Conservation (phyloP, 2,113 vertebrate genomes). For the Odobenus rosmarus region DNA sequence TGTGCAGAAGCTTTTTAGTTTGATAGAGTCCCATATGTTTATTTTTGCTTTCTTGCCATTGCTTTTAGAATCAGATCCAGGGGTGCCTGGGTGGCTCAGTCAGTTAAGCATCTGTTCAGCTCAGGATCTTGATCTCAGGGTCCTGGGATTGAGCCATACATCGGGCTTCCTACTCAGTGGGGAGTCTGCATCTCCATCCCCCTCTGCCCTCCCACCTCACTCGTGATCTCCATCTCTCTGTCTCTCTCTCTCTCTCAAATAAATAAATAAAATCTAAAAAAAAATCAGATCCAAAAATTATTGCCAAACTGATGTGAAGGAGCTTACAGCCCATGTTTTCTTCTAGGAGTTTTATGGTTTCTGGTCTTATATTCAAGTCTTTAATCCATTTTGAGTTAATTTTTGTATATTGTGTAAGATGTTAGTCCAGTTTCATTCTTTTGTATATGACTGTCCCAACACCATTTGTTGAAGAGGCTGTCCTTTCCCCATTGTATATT, state of each 20-base stretch:
- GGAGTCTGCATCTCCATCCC: too few relatives aligned
- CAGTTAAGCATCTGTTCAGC: too few relatives aligned
- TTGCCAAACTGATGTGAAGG: not conserved
- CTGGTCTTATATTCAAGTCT: not conserved
- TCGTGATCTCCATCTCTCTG: too few relatives aligned
- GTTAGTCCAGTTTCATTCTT: not conserved
- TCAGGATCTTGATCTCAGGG: too few relatives aligned
- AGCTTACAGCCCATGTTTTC: not conserved
- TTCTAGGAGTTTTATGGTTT: not conserved
- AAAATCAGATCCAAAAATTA: not conserved
- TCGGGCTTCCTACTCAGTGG: too few relatives aligned
- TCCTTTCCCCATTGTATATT: not conserved
- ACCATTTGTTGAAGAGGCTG: not conserved
- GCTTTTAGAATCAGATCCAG: not conserved
- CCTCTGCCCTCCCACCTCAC: too few relatives aligned
- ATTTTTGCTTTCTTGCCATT: not conserved
- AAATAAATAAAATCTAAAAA: too few relatives aligned
- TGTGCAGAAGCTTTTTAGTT: not conserved
- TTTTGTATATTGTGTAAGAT: not conserved
- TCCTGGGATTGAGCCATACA: too few relatives aligned
- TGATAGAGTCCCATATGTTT: not conserved
- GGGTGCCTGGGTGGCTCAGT: too few relatives aligned
- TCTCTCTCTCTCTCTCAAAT: too few relatives aligned
- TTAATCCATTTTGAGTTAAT: not conserved
- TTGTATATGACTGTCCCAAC: not conserved